A percentile compares a stretch with the other conserved stretches of the same genome.
These are phyloP conservation scores for Taenaris catops DNA, from an alignment of 2,888 invertebrate genomes.

Conservation along the genomic window DNA sequence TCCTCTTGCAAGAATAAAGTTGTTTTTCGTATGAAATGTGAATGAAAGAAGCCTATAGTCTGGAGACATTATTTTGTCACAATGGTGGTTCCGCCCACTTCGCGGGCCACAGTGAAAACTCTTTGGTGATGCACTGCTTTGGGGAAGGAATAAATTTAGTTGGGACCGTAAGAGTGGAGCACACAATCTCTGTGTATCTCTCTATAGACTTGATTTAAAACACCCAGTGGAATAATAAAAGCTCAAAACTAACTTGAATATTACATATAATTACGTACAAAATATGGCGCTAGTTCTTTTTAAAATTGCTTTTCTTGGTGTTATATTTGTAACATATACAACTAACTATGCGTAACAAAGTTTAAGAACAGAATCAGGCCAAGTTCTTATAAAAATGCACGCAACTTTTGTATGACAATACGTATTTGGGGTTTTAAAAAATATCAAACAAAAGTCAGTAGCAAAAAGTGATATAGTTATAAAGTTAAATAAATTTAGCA, in stretches of 20 bases:
- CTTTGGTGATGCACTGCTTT: slow-evolving; percentile 76
- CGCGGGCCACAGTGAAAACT: slow-evolving; percentile 57
- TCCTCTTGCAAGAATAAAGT: slow-evolving; percentile 42
- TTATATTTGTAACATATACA: no score
- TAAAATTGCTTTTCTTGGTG: no score
- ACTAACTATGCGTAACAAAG: no score
- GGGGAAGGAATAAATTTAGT: slow-evolving; percentile 72
- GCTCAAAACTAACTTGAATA: slow-evolving; percentile 25
- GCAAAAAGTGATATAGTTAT: no score
- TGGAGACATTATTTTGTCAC: slow-evolving; percentile 77
- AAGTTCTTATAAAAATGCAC: no score
- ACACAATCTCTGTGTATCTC: slow-evolving; percentile 47
- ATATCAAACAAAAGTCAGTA: no score
- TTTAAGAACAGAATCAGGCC: no score
- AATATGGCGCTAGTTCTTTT: no score
- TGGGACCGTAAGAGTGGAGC: slow-evolving; percentile 51
- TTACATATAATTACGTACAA: not conserved
- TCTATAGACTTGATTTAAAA: slow-evolving; percentile 40
- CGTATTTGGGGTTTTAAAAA: no score
- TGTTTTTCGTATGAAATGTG: slow-evolving; percentile 37
- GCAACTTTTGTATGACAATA: no score
- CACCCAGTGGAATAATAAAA: slow-evolving; percentile 47
- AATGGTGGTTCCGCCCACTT: slow-evolving; percentile 76
- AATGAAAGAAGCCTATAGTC: slow-evolving; percentile 56
- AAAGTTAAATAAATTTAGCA: no score